phyloP scores from a whole-genome alignment of 2,888 invertebrate species.

The Spatulosminthurus flaviceps region DNA sequence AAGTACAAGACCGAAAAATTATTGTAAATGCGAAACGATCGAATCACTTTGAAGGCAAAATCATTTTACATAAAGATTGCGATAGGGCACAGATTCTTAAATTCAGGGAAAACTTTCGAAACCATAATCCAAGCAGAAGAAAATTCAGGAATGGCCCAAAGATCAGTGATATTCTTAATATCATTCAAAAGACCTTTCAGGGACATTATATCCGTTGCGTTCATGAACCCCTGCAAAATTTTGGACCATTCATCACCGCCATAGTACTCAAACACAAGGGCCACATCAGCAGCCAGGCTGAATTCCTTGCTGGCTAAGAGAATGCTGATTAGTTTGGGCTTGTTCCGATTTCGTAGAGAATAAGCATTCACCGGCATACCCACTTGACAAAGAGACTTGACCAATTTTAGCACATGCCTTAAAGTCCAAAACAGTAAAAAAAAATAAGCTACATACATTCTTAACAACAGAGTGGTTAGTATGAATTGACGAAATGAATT shows the following conservation, averaged over 20 bases:
- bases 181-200: constrained; percentile 51
- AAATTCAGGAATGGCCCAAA: constrained; percentile 62
- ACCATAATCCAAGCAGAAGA: constrained; percentile 56
- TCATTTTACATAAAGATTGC: constrained; percentile 42
- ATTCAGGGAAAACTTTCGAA: constrained; percentile 49
- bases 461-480: no score
- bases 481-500: no score
- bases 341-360: constrained; percentile 58
- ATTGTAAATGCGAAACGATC: background rate
- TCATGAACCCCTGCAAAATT: constrained; percentile 57
- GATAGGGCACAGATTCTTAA: constrained; percentile 59
- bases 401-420: constrained; percentile 52
- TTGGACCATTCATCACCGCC: constrained; percentile 52
- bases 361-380: constrained; percentile 56
- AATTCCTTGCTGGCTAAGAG: constrained; percentile 49
- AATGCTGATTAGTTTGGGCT: constrained; percentile 52
- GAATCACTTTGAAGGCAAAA: background rate
- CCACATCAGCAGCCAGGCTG: constrained; percentile 56
- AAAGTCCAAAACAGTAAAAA: constrained; percentile 42
- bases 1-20: background rate
- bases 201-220: constrained; percentile 44
- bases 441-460: no score
- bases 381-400: constrained; percentile 48
- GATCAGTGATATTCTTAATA: constrained; percentile 50
- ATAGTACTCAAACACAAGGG: constrained; percentile 54